phyloP scores from a whole-genome alignment of 2,113 vertebrate species.

The Sinosuthora webbiana region DNA sequence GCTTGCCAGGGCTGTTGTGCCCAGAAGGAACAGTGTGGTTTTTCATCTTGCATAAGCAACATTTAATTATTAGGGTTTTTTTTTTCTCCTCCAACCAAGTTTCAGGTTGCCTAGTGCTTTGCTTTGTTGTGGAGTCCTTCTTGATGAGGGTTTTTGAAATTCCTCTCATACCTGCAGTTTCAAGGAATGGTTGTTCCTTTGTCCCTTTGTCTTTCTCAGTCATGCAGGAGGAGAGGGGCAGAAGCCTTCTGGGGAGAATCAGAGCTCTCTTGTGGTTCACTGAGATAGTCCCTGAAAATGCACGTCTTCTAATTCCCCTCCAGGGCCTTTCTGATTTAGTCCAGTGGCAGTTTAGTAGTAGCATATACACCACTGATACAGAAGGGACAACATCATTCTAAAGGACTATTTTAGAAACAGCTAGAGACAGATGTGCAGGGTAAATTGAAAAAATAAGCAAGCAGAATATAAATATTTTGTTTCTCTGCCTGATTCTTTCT shows the following conservation, averaged over 20 bases:
- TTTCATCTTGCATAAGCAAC: conserved; percentile 17
- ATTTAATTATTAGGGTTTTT: conserved; percentile 17
- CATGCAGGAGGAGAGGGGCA: not conserved
- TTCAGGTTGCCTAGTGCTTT: not conserved
- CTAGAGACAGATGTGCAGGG: conserved; percentile 3
- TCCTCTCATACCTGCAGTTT: conserved; percentile 27
- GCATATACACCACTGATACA: not conserved
- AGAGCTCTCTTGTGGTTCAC: not conserved
- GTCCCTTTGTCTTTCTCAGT: not conserved
- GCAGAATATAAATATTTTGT: conserved; percentile 40
- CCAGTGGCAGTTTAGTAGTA: not conserved
- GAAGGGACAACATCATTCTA: not conserved
- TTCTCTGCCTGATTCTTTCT: conserved; percentile 13
- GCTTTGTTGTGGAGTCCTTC: not conserved
- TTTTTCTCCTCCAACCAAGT: not conserved
- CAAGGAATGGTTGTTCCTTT: not conserved
- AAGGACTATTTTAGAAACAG: not conserved
- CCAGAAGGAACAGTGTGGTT: conserved; percentile 1
- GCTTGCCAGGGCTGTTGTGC: conserved; percentile 30
- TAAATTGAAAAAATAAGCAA: conserved; percentile 26
- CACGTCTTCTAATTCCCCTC: not conserved
- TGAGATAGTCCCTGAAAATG: not conserved
- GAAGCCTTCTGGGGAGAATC: not conserved
- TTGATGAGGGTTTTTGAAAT: conserved; percentile 38
- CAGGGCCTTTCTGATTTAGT: not conserved